phyloP scores from a whole-genome alignment of 1,140 invertebrate species.

The Drosophila teissieri region DNA sequence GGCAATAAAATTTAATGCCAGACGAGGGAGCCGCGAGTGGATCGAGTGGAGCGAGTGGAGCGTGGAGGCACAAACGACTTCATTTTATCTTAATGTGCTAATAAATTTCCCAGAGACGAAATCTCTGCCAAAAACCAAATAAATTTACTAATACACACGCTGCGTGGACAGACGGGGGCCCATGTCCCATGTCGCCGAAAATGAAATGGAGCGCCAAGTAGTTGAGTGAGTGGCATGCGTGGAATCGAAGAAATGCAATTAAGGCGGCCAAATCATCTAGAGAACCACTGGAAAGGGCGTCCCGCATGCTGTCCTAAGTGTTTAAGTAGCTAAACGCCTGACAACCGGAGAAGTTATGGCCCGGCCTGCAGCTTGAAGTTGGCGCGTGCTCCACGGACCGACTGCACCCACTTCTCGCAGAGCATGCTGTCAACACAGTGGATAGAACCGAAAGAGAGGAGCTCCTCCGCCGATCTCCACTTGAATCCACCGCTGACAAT shows the following conservation, averaged over 20 bases:
- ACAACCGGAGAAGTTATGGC: slow-evolving; percentile 75
- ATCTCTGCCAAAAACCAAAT: slow-evolving; percentile 81
- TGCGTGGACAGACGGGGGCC: neutral
- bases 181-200: slow-evolving; percentile 15
- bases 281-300: slow-evolving; percentile 19
- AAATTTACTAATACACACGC: slow-evolving; percentile 76
- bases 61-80: slow-evolving; percentile 75
- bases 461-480: slow-evolving; percentile 45
- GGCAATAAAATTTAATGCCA: slow-evolving; percentile 79
- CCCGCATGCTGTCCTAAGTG: slow-evolving; percentile 73
- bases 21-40: slow-evolving; percentile 26
- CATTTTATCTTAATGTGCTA: slow-evolving; percentile 83
- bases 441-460: neutral
- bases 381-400: slow-evolving; percentile 61
- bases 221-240: slow-evolving; percentile 74
- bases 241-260: slow-evolving; percentile 80
- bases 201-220: slow-evolving; percentile 75
- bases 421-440: slow-evolving; percentile 72
- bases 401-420: slow-evolving; percentile 48
- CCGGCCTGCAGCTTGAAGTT: slow-evolving; percentile 61
- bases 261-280: slow-evolving; percentile 61
- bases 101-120: slow-evolving; percentile 78
- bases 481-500: slow-evolving; percentile 56
- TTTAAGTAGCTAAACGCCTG: slow-evolving; percentile 80
- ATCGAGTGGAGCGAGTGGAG: slow-evolving; percentile 34